phyloP scores from a whole-genome alignment of 2,113 vertebrate genomes.

The Epinephelus fuscoguttatus region DNA sequence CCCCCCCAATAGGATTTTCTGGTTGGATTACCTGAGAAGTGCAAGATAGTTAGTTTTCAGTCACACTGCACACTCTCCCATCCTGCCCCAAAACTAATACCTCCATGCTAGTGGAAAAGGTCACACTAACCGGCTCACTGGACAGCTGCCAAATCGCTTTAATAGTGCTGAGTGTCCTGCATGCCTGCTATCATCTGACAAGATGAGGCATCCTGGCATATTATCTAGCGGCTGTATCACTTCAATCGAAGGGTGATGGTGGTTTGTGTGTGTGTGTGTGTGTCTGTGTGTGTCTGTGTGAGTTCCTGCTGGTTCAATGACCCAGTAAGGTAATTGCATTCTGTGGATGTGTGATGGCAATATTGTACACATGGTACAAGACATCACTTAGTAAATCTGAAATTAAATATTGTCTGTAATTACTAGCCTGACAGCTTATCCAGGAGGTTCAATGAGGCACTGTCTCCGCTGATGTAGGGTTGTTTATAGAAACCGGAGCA shows the following conservation, averaged over 20 bases:
- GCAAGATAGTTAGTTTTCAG: slow-evolving; percentile 11
- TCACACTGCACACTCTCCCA: slow-evolving; percentile 25
- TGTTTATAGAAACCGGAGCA: slow-evolving; percentile 29
- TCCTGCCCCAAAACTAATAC: slow-evolving; percentile 41
- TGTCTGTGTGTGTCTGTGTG: background rate
- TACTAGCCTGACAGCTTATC: slow-evolving; percentile 6
- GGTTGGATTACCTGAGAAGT: slow-evolving; percentile 48
- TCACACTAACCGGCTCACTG: slow-evolving; percentile 48
- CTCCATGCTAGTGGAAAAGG: slow-evolving; percentile 35
- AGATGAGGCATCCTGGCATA: slow-evolving; percentile 31
- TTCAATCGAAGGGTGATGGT: background rate
- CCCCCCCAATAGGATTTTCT: slow-evolving; percentile 24
- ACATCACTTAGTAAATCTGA: slow-evolving; percentile 33
- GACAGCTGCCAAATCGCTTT: slow-evolving; percentile 53
- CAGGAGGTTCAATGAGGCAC: slow-evolving; percentile 20
- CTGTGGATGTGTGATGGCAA: slow-evolving; percentile 30
- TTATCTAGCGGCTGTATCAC: background rate
- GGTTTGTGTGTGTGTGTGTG: background rate
- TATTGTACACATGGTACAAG: slow-evolving; percentile 34
- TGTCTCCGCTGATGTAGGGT: slow-evolving; percentile 7
- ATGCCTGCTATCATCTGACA: slow-evolving; percentile 35
- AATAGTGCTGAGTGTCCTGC: slow-evolving; percentile 41
- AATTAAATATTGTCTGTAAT: slow-evolving; percentile 53
- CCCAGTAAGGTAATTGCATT: slow-evolving; percentile 43
- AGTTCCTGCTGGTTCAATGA: slow-evolving; percentile 2